Base-by-base conservation (phyloP, 2,113 vertebrate species). In the Motacilla tschutschensis region DNA sequence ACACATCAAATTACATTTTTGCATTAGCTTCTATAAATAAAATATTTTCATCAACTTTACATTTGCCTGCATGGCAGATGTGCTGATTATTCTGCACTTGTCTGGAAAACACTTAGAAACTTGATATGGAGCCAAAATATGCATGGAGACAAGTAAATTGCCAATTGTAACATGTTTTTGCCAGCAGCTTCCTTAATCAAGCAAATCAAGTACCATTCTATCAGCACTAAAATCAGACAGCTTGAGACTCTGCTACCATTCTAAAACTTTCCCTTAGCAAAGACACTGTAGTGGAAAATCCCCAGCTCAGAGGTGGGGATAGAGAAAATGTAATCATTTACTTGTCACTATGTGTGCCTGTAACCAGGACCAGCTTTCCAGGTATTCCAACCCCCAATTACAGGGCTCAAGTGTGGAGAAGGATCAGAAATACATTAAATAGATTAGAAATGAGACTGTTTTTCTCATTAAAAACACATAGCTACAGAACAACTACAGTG, bases 201-300 rank as follows among this genome's bases (percentile, higher is more conserved):
- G 81, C 88, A 88, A 94, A 93, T 96, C 83, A 93, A 88, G 89
- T 83, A 35, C 78, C 64, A 82, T 94, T 93, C 77, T 91, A 95
- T 91, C 91, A 94, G 91, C 82, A 90, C 76, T 67, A 90, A 85
- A 84, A 97, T 93, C 90, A 93, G 93, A 90, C 76, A 81, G 43
- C 92, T 92, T 77, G 57, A 94, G 88, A 89, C 88, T 94, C 95
- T 92, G 84, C 91, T 96, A 63, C 91, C 92, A 91, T 96, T 96
- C 84, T 92, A 95, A 97, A 97, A 92, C 79, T 97, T 97, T 94
- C 96, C 95, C 72, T 95, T 71, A 95, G 95, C 91, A 94, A 70
- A 93, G 91, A 95, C 54, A 82, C 70, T 64, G 88, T 64, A 97
- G 95, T 97, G 97, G 97, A 97, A 97, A 97, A 97, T 97, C 91